Conservation (phyloP, 2,888 invertebrate genomes). For the Philaethria dido region DNA sequence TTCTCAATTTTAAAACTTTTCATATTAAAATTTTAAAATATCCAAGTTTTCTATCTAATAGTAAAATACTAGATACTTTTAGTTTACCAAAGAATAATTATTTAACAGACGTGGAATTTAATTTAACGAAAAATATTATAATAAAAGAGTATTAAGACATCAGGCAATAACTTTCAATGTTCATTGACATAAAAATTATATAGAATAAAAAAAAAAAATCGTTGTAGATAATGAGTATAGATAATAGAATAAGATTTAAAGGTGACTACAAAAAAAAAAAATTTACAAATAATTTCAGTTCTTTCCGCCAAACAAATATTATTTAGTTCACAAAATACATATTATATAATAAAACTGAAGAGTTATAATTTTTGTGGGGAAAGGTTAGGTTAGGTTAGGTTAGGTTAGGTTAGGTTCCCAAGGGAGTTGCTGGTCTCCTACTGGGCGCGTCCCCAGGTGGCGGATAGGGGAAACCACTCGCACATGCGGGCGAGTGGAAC, state of each 20-base stretch:
- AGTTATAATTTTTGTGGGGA: too few relatives aligned
- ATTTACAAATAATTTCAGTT: slow-evolving; percentile 32
- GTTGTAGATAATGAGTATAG: slow-evolving; percentile 18
- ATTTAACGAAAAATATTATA: neutral
- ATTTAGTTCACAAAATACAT: too few relatives aligned
- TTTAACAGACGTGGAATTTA: neutral
- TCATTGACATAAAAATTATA: slow-evolving; percentile 14
- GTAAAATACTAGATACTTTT: slow-evolving; percentile 9
- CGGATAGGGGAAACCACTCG: too few relatives aligned
- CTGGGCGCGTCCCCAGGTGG: too few relatives aligned
- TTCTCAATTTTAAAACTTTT: slow-evolving; percentile 12
- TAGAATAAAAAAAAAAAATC: slow-evolving; percentile 21
- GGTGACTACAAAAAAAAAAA: slow-evolving; percentile 19
- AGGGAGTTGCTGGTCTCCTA: too few relatives aligned
- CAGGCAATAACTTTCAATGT: slow-evolving; percentile 12
- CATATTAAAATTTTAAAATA: slow-evolving; percentile 16
- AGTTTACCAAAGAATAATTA: slow-evolving; percentile 11
- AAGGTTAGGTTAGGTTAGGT: too few relatives aligned
- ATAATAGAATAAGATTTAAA: slow-evolving; percentile 13
- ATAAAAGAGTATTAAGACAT: slow-evolving; percentile 2
- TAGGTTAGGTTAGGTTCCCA: too few relatives aligned
- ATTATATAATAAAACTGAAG: too few relatives aligned
- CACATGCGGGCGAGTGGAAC: too few relatives aligned
- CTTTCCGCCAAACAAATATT: slow-evolving; percentile 17
- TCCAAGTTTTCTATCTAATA: slow-evolving; percentile 5